Evolutionary conservation across 2,888 invertebrate species (phyloP).

Genomic region (Eupithecia exiguata): DNA sequence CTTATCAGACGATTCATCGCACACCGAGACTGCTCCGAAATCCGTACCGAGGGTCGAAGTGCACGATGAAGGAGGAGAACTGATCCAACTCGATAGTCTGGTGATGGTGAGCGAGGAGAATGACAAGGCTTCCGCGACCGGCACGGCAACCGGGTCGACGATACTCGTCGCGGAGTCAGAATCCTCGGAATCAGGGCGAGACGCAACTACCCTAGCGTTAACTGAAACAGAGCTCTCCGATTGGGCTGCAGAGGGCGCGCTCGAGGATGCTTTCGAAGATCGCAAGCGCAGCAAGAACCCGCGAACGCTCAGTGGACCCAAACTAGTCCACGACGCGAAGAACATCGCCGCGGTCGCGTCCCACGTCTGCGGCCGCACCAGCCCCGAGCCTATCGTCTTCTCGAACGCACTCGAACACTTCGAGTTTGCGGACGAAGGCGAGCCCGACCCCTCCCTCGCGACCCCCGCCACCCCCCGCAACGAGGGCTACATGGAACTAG

Average conservation of each 20-base stretch:
- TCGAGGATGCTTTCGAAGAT: slow-evolving; percentile 86
- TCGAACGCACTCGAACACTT: slow-evolving; percentile 89
- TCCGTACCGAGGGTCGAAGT: slow-evolving; percentile 89
- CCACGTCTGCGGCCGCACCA: slow-evolving; percentile 75
- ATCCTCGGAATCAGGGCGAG: slow-evolving; percentile 88
- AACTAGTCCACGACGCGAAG: slow-evolving; percentile 70
- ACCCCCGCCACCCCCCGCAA: slow-evolving; percentile 68
- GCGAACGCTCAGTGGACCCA: slow-evolving; percentile 67
- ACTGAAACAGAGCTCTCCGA: slow-evolving; percentile 95
- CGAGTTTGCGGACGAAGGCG: slow-evolving; percentile 94
- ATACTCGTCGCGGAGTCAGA: slow-evolving; percentile 73
- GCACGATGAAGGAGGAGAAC: slow-evolving; percentile 87
- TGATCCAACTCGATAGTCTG: slow-evolving; percentile 85
- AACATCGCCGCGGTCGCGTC: slow-evolving; percentile 70
- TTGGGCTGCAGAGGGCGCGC: slow-evolving; percentile 92
- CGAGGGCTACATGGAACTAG: slow-evolving; percentile 75
- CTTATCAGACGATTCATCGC: slow-evolving; percentile 70
- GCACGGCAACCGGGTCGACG: slow-evolving; percentile 71
- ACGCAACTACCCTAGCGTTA: slow-evolving; percentile 87
- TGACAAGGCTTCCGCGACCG: slow-evolving; percentile 62
- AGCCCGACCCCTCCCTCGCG: slow-evolving; percentile 89
- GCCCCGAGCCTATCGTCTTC: slow-evolving; percentile 66
- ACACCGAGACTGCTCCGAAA: slow-evolving; percentile 69
- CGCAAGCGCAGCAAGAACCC: slow-evolving; percentile 65
- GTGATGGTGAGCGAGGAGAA: slow-evolving; percentile 76